Conservation (phyloP, 1,140 invertebrate species). For the Zaprionus camerounensis region DNA sequence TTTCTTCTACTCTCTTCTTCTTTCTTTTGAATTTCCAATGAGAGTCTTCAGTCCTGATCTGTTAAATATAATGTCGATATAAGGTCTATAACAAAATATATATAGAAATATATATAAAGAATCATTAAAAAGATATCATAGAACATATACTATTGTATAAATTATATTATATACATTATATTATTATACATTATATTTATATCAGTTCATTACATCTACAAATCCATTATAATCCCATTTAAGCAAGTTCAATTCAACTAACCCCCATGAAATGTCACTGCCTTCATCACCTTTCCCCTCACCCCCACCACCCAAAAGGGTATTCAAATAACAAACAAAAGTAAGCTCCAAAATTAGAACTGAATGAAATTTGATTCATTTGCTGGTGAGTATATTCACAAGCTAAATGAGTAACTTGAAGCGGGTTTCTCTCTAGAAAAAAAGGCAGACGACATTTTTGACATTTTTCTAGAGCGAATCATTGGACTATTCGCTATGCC, state of each 20-base stretch:
- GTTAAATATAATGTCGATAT: too few species aligned
- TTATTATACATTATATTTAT: too few species aligned
- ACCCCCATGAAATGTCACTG: neutral
- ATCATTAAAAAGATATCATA: too few species aligned
- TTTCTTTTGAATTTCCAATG: too few species aligned
- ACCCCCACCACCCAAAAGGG: neutral
- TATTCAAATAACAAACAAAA: constrained; percentile 7
- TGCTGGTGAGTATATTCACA: constrained; percentile 16
- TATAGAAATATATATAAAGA: too few species aligned
- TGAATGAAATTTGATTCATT: constrained; percentile 38
- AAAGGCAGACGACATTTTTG: neutral
- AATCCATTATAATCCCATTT: neutral
- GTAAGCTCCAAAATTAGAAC: neutral
- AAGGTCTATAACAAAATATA: too few species aligned
- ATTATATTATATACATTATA: too few species aligned
- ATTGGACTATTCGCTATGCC: neutral
- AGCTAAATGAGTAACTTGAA: constrained; percentile 44
- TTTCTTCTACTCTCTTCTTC: too few species aligned
- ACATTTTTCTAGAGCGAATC: neutral
- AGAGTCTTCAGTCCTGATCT: too few species aligned
- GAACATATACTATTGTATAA: too few species aligned
- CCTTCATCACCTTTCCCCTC: neutral
- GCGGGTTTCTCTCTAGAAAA: constrained; percentile 12
- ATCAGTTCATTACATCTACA: neutral
- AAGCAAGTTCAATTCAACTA: neutral